Percentiles rank a stretch among this genome's conserved stretches.
These are phyloP conservation scores for Dusona sp. DNA, from an alignment of 2,888 invertebrate species.

Conservation along the genomic window DNA sequence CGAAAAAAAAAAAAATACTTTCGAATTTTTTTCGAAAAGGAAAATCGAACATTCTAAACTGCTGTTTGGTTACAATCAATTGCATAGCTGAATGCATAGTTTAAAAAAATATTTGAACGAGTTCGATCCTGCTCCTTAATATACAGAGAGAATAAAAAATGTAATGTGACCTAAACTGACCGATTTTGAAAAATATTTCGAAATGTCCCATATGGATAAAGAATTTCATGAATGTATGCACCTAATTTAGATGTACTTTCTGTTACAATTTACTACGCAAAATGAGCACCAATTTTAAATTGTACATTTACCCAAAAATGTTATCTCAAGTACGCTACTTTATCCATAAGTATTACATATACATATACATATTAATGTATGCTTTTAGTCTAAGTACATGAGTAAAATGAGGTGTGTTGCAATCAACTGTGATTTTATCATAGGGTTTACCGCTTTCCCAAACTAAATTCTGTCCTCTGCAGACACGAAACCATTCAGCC, in stretches of 20 bases:
- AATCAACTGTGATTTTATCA: conserved; percentile 46
- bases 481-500: conserved; percentile 42
- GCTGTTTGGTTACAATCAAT: not conserved
- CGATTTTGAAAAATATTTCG: too few species aligned
- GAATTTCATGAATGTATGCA: not conserved
- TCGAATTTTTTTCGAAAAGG: not conserved
- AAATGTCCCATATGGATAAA: too few species aligned
- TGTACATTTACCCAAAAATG: not conserved
- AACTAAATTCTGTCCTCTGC: conserved; percentile 42
- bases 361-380: not conserved
- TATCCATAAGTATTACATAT: not conserved
- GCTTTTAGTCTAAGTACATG: not conserved
- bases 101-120: not conserved
- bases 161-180: too few species aligned
- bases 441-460: conserved; percentile 3
- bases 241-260: not conserved
- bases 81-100: not conserved
- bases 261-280: not conserved
- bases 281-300: not conserved
- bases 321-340: not conserved
- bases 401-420: not conserved
- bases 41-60: not conserved
- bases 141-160: too few species aligned
- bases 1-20: not conserved
- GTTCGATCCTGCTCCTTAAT: too few species aligned